These are phyloP conservation scores for Lordiphosa collinella DNA, from an alignment of 1,140 invertebrate species.

Conservation along the genomic window DNA sequence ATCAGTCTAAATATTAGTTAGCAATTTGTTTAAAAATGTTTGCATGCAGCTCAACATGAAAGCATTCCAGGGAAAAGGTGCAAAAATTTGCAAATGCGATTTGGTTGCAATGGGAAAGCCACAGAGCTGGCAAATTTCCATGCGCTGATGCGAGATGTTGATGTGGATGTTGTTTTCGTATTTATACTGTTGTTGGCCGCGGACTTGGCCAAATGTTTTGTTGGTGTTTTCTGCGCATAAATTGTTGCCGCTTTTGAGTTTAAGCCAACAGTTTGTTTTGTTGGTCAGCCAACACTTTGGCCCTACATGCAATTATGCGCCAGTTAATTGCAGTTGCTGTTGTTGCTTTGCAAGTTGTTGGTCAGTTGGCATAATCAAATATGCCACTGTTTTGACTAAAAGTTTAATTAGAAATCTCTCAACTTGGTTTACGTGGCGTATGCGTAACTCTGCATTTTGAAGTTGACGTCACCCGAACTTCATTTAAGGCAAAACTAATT, in stretches of 20 bases:
- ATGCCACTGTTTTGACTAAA: slow-evolving; percentile 65
- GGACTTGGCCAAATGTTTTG: slow-evolving; percentile 33
- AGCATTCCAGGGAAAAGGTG: slow-evolving; percentile 24
- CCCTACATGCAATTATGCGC: slow-evolving; percentile 38
- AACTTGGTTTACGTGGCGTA: slow-evolving; percentile 14
- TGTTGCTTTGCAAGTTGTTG: slow-evolving; percentile 27
- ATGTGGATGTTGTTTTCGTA: slow-evolving; percentile 31
- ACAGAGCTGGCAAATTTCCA: slow-evolving; percentile 43
- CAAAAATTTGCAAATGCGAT: slow-evolving; percentile 35
- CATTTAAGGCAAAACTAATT: slow-evolving; percentile 50
- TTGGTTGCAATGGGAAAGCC: slow-evolving; percentile 51
- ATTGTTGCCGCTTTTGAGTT: slow-evolving; percentile 73
- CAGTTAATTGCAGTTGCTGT: slow-evolving; percentile 63
- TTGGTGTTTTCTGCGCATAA: slow-evolving; percentile 48
- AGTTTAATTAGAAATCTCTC: slow-evolving; percentile 65
- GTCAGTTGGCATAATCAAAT: slow-evolving; percentile 68
- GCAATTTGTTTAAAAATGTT: slow-evolving; percentile 43
- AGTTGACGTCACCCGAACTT: slow-evolving; percentile 1
- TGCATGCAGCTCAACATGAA: slow-evolving; percentile 25
- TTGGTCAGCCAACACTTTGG: slow-evolving; percentile 51
- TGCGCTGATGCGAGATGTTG: slow-evolving; percentile 48
- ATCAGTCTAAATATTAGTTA: slow-evolving; percentile 34
- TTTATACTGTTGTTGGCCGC: slow-evolving; percentile 11
- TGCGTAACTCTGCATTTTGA: slow-evolving; percentile 7
- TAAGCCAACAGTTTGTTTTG: slow-evolving; percentile 73